phyloP scores from a whole-genome alignment of 2,113 vertebrate species.

The Stegastes partitus region DNA sequence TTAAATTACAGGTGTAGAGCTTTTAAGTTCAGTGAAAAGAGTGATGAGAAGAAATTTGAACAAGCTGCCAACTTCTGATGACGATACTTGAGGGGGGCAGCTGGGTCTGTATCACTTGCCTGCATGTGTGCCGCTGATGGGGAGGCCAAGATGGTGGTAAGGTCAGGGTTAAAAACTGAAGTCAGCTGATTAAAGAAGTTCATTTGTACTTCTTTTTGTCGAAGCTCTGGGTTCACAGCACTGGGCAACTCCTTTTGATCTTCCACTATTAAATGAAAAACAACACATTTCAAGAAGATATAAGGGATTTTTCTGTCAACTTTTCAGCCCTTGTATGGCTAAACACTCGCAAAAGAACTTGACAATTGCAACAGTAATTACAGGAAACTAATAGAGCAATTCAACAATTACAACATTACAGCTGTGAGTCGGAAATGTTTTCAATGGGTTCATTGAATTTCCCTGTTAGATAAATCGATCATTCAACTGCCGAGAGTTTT shows the following conservation, averaged over 20 bases:
- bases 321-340: not conserved
- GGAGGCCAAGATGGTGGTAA: constrained; percentile 85
- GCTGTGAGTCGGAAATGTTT: not conserved
- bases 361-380: not conserved
- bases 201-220: constrained; percentile 98
- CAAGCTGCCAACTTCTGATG: not conserved
- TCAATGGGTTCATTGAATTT: not conserved
- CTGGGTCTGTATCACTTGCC: constrained; percentile 76
- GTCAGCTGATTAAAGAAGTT: constrained; percentile 98
- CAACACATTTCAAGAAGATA: not conserved
- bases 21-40: not conserved
- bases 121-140: constrained; percentile 84
- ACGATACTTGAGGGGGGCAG: not conserved
- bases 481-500: not conserved
- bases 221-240: constrained; percentile 92
- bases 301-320: no score
- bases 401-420: not conserved
- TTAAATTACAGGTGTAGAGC: not conserved
- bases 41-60: not conserved
- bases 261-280: constrained; percentile 87
- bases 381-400: not conserved
- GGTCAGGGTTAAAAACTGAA: constrained; percentile 96
- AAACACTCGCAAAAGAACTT: not conserved
- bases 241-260: constrained; percentile 96
- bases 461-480: no score